Evolutionary conservation across 2,113 vertebrate genomes (phyloP).

Genomic region (Octodon degus): DNA sequence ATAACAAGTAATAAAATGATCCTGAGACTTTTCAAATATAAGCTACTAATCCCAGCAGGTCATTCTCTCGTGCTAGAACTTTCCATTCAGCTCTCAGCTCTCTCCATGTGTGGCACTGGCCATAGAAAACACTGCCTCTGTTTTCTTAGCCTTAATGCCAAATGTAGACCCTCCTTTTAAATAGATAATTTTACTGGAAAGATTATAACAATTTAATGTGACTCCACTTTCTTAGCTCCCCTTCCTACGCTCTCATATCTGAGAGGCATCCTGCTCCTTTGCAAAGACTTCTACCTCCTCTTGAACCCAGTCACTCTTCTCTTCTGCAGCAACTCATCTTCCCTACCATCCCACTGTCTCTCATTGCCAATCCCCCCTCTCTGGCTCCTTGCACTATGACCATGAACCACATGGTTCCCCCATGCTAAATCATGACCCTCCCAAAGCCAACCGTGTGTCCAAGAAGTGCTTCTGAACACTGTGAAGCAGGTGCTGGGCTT

Average conservation of each 20-base stretch:
- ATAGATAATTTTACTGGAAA: slow-evolving; percentile 9
- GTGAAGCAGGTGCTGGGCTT: neutral
- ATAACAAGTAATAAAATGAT: neutral
- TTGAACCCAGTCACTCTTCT: neutral
- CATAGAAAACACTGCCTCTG: neutral
- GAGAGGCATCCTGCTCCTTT: neutral
- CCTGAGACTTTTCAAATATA: neutral
- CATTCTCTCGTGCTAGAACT: neutral
- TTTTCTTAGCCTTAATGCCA: neutral
- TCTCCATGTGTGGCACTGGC: neutral
- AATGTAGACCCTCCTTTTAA: neutral
- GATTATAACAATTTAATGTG: neutral
- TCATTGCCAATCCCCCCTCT: neutral
- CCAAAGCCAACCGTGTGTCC: neutral
- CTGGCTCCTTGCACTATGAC: neutral
- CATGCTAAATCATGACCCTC: neutral
- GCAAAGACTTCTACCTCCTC: neutral
- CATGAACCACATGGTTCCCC: neutral
- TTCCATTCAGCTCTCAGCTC: neutral
- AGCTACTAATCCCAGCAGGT: neutral
- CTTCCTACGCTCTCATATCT: neutral
- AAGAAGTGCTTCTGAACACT: neutral
- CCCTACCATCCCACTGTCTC: neutral
- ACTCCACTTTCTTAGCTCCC: neutral
- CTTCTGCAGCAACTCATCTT: neutral